Percentiles rank a stretch among this genome's conserved stretches.
Conservation (phyloP, 2,888 invertebrate genomes). For the Heliconius sara region DNA sequence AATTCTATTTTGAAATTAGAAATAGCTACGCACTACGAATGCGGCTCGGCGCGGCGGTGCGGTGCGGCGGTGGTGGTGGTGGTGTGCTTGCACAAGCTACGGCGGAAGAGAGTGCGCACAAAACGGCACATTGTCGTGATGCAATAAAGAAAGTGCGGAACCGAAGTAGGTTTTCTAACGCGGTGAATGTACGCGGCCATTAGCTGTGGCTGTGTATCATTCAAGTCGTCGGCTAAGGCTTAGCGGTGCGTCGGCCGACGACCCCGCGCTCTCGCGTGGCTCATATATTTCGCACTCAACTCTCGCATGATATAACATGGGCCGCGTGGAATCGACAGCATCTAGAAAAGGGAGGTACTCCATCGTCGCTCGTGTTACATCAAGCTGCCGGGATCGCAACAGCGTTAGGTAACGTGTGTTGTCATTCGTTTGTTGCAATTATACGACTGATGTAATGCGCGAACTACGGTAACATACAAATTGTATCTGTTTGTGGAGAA, state of each 20-base stretch:
- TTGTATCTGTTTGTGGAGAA: constrained; percentile 41
- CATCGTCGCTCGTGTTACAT: constrained; percentile 62
- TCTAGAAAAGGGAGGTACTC: constrained; percentile 57
- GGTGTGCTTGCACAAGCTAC: constrained; percentile 72
- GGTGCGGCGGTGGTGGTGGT: constrained; percentile 45
- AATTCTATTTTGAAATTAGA: constrained; percentile 63
- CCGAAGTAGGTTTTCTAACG: constrained; percentile 81
- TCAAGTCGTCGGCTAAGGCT: constrained; percentile 60
- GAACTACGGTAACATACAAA: constrained; percentile 47
- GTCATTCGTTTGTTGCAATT: constrained; percentile 76
- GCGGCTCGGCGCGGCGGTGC: constrained; percentile 51
- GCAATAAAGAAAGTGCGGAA: constrained; percentile 84
- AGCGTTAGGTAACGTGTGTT: constrained; percentile 76
- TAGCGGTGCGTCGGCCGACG: constrained; percentile 56
- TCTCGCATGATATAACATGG: constrained; percentile 61
- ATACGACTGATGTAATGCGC: constrained; percentile 68
- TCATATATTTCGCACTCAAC: constrained; percentile 73
- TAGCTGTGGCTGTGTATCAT: constrained; percentile 77
- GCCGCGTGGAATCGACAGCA: constrained; percentile 62
- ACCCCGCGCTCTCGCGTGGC: constrained; percentile 58
- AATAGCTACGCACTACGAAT: constrained; percentile 63
- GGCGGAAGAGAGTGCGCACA: constrained; percentile 79
- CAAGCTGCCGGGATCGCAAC: constrained; percentile 70
- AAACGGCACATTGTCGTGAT: constrained; percentile 77
- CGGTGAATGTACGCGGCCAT: constrained; percentile 81